Percentiles rank a stretch among this genome's conserved stretches.
These are phyloP conservation scores for Phenacoccus solenopsis DNA, from an alignment of 1,140 invertebrate species.

Conservation along the genomic window DNA sequence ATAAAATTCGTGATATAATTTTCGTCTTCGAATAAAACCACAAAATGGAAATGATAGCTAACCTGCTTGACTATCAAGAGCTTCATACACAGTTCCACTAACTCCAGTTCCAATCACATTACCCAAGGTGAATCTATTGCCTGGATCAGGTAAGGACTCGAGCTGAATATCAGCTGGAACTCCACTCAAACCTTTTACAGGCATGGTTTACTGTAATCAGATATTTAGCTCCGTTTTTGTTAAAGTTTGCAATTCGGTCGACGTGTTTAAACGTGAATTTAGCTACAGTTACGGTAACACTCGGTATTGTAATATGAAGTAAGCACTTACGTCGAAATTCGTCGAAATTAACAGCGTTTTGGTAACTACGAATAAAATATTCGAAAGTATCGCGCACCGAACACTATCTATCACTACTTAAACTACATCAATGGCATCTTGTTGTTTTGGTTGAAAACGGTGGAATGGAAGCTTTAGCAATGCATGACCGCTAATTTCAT, in stretches of 20 bases:
- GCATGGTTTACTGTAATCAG: background rate
- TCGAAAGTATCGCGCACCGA: background rate
- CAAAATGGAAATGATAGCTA: slow-evolving; percentile 20
- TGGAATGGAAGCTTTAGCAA: background rate
- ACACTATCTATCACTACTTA: background rate
- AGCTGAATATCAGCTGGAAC: background rate
- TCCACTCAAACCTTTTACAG: slow-evolving; percentile 1
- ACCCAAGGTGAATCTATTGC: slow-evolving; percentile 49
- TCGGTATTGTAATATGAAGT: no score
- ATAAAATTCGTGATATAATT: background rate
- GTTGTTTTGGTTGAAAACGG: background rate
- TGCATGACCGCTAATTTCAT: background rate
- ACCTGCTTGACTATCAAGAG: slow-evolving; percentile 54
- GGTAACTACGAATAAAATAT: no score
- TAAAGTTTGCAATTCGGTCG: no score
- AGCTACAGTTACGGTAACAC: no score
- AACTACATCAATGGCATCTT: background rate
- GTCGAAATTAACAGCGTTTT: no score
- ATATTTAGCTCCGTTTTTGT: no score
- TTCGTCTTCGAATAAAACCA: background rate
- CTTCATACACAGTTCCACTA: slow-evolving; percentile 60
- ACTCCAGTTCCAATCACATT: slow-evolving; percentile 57
- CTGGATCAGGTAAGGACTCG: slow-evolving; percentile 46
- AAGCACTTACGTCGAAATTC: no score
- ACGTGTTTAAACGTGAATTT: no score